Percentiles rank a stretch among this genome's conserved stretches.
These are phyloP conservation scores for Oncorhynchus gorbuscha DNA, from an alignment of 2,113 vertebrate species.

Conservation along the genomic window DNA sequence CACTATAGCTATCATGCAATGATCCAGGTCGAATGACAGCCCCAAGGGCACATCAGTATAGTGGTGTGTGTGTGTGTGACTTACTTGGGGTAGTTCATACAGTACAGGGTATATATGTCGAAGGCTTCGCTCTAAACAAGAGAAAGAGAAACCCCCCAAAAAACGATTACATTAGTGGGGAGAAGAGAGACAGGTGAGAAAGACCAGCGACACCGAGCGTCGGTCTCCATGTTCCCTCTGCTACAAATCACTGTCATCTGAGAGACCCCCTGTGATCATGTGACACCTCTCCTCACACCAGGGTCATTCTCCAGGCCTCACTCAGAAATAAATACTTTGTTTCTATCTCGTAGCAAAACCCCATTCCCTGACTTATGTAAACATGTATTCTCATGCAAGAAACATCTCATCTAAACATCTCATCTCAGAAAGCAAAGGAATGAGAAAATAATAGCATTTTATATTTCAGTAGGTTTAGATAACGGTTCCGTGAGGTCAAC, in stretches of 20 bases:
- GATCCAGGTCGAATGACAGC: not conserved
- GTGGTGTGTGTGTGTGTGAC: slow-evolving; percentile 29
- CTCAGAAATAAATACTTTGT: no score
- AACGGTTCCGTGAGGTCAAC: no score
- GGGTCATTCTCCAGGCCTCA: not conserved
- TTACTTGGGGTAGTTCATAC: slow-evolving; percentile 95
- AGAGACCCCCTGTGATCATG: no score
- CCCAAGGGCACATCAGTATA: not conserved
- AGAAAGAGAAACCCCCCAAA: not conserved
- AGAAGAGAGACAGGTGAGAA: not conserved
- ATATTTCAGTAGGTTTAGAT: no score
- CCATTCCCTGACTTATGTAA: no score
- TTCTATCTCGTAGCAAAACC: no score
- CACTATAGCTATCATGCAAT: not conserved
- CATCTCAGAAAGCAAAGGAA: no score
- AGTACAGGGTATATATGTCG: slow-evolving; percentile 91
- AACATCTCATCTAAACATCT: no score
- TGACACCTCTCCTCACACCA: not conserved
- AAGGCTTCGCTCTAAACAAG: slow-evolving; percentile 85
- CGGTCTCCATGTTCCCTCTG: not conserved
- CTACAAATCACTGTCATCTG: not conserved
- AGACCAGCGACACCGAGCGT: not conserved
- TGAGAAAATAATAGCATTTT: no score
- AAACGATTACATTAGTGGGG: not conserved
- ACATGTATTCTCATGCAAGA: no score